Base-by-base conservation (phyloP, 2,797 vertebrate genomes). In the Spinus pinus region DNA sequence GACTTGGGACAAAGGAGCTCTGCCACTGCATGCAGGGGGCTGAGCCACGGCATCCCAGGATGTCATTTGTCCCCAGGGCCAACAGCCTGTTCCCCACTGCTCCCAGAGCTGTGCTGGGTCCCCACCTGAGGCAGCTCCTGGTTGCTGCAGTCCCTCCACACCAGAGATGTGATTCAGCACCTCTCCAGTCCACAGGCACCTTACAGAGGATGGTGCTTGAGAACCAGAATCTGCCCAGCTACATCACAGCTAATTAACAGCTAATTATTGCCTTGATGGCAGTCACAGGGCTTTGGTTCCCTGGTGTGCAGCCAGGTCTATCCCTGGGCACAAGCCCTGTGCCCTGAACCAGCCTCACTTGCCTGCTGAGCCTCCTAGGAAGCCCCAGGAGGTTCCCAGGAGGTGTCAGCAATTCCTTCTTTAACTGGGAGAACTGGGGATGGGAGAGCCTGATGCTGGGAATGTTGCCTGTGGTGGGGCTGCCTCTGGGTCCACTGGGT, bases 401-500 rank as follows among this genome's bases (percentile, higher is more conserved):
- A 66, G 31, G 37, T 49, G 77, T 30, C 39, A 78, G 41, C 42
- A 27, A 12, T 50, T 27, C 46, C 44, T 39, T 33, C 27, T 44
- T 46, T 51, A 0, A 0, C 70, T 21, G 14, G 25, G 37, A 47
- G 54, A 28, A 15, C 46, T 35, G 41, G 2, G 5, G 30, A 3
- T 49, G 56, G 44, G 27, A 60, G 42, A 53, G 20, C 51, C 71
- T 60, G 47, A 17, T 64, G 60, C 77, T 47, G 73, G 73, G 64
- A 49, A 3, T 7, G 2, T 57, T 5, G 20, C 82, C 61, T 44
- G 12, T 8, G 6, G 8, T 37, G 84, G 31, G n/a, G 41, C 78
- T 81, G 80, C 30, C n/a, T 2, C 2, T 25, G 64, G 8, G 7
- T 46, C 9, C n/a, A 5, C n/a, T 0, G 17, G 37, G 10, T 35